These are phyloP conservation scores for Rhinoderma darwinii DNA, from an alignment of 2,113 vertebrate species.

Conservation along the genomic window DNA sequence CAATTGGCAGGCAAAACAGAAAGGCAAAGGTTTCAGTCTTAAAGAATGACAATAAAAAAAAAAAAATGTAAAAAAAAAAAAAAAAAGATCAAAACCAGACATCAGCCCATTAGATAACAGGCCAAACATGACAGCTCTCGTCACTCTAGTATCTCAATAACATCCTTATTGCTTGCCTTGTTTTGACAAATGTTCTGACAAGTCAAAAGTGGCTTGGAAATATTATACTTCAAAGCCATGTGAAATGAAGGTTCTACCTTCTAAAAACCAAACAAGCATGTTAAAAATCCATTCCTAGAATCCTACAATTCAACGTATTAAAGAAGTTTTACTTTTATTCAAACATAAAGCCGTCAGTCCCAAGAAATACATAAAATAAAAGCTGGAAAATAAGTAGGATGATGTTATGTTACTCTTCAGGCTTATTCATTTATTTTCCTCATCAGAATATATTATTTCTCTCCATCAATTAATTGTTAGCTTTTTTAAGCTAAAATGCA, in stretches of 20 bases:
- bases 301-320: not conserved
- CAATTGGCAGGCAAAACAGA: not conserved
- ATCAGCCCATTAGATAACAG: conserved; percentile 19
- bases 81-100: conserved; percentile 20
- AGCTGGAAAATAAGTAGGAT: too few relatives aligned
- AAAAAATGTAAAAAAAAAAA: not conserved
- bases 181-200: conserved; percentile 55
- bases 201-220: conserved; percentile 19
- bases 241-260: conserved; percentile 26
- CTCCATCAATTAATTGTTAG: too few relatives aligned
- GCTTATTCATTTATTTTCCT: too few relatives aligned
- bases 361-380: not conserved
- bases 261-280: not conserved
- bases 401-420: too few relatives aligned
- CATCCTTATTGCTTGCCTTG: conserved; percentile 27
- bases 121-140: not conserved
- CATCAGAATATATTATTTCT: too few relatives aligned
- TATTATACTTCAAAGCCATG: conserved; percentile 16
- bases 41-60: not conserved
- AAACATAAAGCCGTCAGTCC: not conserved
- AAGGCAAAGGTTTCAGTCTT: not conserved
- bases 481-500: too few relatives aligned
- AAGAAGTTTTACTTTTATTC: not conserved
- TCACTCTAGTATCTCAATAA: not conserved
- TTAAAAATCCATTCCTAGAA: not conserved